A percentile compares a stretch with the other conserved stretches of the same genome.
Conservation (phyloP, 2,888 invertebrate genomes). For the Bellardia bayeri region DNA sequence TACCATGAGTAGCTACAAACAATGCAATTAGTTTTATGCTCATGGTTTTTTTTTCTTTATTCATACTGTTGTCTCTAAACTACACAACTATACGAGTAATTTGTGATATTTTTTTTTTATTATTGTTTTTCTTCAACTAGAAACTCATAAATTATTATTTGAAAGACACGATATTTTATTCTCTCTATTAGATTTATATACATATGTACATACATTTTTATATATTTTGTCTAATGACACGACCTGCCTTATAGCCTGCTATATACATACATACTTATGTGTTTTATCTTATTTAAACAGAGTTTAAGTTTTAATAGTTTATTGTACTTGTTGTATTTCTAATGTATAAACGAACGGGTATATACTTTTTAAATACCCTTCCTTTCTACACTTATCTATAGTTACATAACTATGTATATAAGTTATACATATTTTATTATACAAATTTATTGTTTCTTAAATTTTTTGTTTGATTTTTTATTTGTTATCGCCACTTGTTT, state of each 20-base stretch:
- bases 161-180: slow-evolving; percentile 15
- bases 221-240: slow-evolving; percentile 24
- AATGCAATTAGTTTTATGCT: slow-evolving; percentile 51
- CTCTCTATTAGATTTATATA: background rate
- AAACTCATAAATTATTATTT: slow-evolving; percentile 30
- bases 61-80: slow-evolving; percentile 4
- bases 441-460: background rate
- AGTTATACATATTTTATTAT: background rate
- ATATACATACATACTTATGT: background rate
- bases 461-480: background rate
- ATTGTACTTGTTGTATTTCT: no score
- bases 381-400: background rate
- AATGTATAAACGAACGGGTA: background rate
- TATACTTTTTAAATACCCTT: background rate
- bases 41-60: slow-evolving; percentile 1
- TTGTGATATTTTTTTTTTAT: slow-evolving; percentile 6
- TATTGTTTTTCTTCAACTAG: slow-evolving; percentile 10
- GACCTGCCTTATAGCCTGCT: slow-evolving; percentile 19
- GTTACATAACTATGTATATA: background rate
- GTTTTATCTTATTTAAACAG: no score
- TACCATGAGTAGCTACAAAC: slow-evolving; percentile 5
- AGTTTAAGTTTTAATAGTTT: no score
- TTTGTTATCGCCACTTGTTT: slow-evolving; percentile 15
- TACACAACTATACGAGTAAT: background rate
- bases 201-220: no score